phyloP scores from a whole-genome alignment of 1,140 invertebrate species.

The Lithobius niger region DNA sequence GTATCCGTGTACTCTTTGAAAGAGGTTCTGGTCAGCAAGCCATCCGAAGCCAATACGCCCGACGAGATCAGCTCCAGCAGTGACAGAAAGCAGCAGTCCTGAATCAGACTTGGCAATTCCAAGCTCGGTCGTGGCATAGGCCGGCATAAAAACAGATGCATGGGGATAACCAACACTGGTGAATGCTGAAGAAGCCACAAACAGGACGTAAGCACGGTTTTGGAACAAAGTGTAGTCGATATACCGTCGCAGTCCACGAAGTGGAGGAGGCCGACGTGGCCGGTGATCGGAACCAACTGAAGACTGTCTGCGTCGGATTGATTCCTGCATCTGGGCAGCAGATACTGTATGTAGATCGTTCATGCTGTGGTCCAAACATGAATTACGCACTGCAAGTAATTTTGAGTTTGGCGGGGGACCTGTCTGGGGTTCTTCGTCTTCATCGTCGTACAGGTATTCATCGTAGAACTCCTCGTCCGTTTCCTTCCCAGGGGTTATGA shows the following conservation, averaged over 20 bases:
- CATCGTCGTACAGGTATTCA: background rate
- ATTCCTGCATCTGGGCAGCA: background rate
- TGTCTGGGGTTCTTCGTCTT: background rate
- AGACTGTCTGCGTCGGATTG: background rate
- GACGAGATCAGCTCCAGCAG: conserved; percentile 43
- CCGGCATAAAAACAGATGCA: conserved; percentile 9
- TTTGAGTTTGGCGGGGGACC: no score
- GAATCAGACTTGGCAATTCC: conserved; percentile 2
- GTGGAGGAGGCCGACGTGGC: background rate
- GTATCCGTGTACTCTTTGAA: conserved; percentile 52
- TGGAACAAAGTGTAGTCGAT: conserved; percentile 7
- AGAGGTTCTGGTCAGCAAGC: conserved; percentile 52
- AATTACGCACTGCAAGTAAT: background rate
- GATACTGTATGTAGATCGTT: conserved; percentile 6
- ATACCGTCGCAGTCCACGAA: background rate
- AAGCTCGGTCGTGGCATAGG: background rate
- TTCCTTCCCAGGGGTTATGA: background rate
- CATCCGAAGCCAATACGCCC: conserved; percentile 53
- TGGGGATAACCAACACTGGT: conserved; percentile 7
- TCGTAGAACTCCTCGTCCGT: background rate
- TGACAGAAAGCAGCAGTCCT: conserved; percentile 4
- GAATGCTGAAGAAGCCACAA: background rate
- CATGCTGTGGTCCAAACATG: conserved; percentile 8
- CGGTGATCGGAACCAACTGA: background rate
- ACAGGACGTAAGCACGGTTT: background rate